These are phyloP conservation scores for Centrocercus urophasianus DNA, from an alignment of 2,113 vertebrate genomes.

Conservation along the genomic window DNA sequence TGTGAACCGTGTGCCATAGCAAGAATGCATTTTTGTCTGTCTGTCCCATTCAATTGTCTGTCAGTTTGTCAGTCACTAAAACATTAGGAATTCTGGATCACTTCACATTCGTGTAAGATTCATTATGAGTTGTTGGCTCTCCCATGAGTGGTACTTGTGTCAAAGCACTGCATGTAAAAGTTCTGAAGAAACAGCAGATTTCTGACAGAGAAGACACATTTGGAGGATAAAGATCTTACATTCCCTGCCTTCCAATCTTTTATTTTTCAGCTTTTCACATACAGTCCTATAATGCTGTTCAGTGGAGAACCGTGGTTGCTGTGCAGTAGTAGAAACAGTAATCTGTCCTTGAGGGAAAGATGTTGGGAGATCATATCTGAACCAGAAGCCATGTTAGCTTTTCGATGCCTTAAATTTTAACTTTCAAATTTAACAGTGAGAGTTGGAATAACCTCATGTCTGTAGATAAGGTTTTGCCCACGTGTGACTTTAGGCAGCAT, in stretches of 20 bases:
- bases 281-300: fast-evolving
- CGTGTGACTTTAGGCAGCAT: neutral
- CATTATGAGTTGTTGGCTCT: neutral
- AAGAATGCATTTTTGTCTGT: conserved; percentile 44
- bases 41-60: conserved; percentile 53
- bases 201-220: conserved; percentile 43
- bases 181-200: conserved; percentile 61
- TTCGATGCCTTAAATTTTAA: neutral
- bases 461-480: neutral
- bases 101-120: neutral
- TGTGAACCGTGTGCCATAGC: conserved; percentile 17
- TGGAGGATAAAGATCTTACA: neutral
- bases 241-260: neutral
- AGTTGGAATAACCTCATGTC: neutral
- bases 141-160: neutral
- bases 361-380: fast-evolving
- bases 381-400: neutral
- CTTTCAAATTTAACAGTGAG: neutral
- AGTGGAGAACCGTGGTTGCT: neutral
- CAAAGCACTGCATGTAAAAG: neutral
- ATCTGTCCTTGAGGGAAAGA: neutral
- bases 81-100: neutral
- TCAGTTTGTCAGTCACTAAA: conserved; percentile 10
- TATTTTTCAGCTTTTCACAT: neutral
- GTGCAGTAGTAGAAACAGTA: neutral